Conservation (phyloP, 2,797 vertebrate species). For the Neoniphon sammara region DNA sequence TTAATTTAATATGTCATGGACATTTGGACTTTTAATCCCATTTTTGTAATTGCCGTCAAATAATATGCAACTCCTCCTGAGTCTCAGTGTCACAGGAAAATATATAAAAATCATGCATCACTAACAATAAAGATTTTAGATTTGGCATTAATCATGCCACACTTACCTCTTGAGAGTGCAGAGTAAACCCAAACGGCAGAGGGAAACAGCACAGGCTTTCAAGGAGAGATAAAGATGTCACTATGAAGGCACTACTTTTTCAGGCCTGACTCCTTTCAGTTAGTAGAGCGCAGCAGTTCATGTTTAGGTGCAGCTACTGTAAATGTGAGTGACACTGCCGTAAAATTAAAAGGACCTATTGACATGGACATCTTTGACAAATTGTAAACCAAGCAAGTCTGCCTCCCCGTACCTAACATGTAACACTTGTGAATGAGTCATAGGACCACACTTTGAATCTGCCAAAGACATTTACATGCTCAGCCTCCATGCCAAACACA, state of each 20-base stretch:
- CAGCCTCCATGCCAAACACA: slow-evolving; percentile 64
- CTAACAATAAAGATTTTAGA: slow-evolving; percentile 48
- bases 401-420: slow-evolving; percentile 62
- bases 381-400: slow-evolving; percentile 68
- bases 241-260: slow-evolving; percentile 58
- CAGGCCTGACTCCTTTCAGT: slow-evolving; percentile 50
- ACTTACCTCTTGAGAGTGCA: slow-evolving; percentile 37
- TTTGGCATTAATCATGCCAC: slow-evolving; percentile 34
- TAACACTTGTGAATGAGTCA: slow-evolving; percentile 74
- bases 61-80: slow-evolving; percentile 27
- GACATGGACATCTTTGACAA: slow-evolving; percentile 65
- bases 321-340: slow-evolving; percentile 68
- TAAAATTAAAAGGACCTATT: slow-evolving; percentile 66
- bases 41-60: slow-evolving; percentile 15
- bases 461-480: slow-evolving; percentile 72
- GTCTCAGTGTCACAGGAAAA: slow-evolving; percentile 28
- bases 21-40: not conserved
- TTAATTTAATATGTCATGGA: not conserved
- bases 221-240: slow-evolving; percentile 71
- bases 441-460: slow-evolving; percentile 50
- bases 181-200: slow-evolving; percentile 23
- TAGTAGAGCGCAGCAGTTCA: slow-evolving; percentile 22
- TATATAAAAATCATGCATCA: slow-evolving; percentile 37
- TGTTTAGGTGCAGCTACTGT: slow-evolving; percentile 58
- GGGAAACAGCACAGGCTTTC: slow-evolving; percentile 62